Conservation (phyloP, 2,888 invertebrate genomes). For the Omphaloscelis lunosa region DNA sequence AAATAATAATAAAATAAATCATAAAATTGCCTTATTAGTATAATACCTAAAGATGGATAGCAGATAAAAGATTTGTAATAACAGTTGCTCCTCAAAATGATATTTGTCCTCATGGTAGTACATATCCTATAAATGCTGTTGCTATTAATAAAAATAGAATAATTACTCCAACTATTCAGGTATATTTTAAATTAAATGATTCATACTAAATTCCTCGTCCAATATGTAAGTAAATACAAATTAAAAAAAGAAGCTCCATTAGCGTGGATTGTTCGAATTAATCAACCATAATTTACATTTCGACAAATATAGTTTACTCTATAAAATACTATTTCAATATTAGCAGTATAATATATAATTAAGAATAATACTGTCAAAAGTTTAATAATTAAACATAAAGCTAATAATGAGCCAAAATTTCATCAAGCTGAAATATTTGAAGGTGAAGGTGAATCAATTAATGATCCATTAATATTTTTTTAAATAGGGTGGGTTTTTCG, state of each 20-base stretch:
- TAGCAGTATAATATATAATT: conserved; percentile 93
- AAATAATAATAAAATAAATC: no score
- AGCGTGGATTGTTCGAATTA: conserved; percentile 92
- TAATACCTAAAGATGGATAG: conserved; percentile 93
- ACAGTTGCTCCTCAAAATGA: no score
- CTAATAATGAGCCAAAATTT: conserved; percentile 92
- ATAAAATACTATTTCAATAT: conserved; percentile 92
- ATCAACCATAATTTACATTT: conserved; percentile 93
- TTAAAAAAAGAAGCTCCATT: conserved; percentile 94
- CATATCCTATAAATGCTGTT: conserved; percentile 95
- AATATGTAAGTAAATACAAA: conserved; percentile 93
- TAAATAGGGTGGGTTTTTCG: conserved; percentile 87
- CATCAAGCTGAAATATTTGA: conserved; percentile 88
- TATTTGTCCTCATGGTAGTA: conserved; percentile 94
- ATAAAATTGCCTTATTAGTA: no score
- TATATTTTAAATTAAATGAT: background rate
- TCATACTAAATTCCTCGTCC: conserved; percentile 90
- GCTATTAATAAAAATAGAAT: conserved; percentile 79
- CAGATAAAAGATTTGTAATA: conserved; percentile 93
- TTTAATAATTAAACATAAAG: conserved; percentile 92
- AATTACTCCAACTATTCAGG: background rate
- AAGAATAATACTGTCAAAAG: conserved; percentile 93
- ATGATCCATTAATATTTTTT: conserved; percentile 91
- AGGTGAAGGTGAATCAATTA: conserved; percentile 91
- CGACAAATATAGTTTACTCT: conserved; percentile 93